Base-by-base conservation (phyloP, 2,797 vertebrate genomes). In the Kryptolebias ocellatus region DNA sequence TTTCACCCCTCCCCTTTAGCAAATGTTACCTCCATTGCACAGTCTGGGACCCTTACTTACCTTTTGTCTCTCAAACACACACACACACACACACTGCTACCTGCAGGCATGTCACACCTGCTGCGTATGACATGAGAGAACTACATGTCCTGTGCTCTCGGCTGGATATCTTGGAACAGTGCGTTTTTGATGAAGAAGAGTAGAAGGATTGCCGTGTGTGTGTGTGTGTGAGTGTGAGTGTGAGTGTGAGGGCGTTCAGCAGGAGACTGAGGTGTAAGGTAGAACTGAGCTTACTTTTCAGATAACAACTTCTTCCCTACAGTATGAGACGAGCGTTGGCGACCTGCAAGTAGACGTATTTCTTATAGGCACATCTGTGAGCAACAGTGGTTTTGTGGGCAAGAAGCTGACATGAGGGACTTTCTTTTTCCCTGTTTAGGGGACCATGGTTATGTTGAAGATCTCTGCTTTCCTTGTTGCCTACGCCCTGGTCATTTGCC, bases 401-500 rank as follows among this genome's bases (percentile, higher is more conserved):
- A 0, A 39, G 67, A 49, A 67, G 68, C 80, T 89, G 78, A 88
- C 15, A 56, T 46, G 12, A 29, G 52, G 4, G 31, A 34, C 9
- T 87, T 63, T 83, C 47, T 85, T 87, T 53, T 82, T 55, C 88
- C 60, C 78, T 45, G 65, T 78, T 58, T 67, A 95, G 93, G 90
- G 91, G 88, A 90, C 89, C 90, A 99, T 98, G 97, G 94, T 95
- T 81, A 93, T 96, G 92, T 85, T 95, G 94, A 98, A 96, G 94
- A 94, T 97, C 90, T 97, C 95, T 29, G 93, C 94, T 63, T 90
- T 98, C 83, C 94, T 99, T 71, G 93, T 95, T 86, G 92, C 96
- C 91, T 96, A 95, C 87, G 88, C 96, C 85, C 94, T 98, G 94
- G 93, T 97, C 79, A 92, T 96, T 72, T 97, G 95, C 93, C 96